Conservation (phyloP, 2,113 vertebrate species). For the Amblyopsis rosae region DNA sequence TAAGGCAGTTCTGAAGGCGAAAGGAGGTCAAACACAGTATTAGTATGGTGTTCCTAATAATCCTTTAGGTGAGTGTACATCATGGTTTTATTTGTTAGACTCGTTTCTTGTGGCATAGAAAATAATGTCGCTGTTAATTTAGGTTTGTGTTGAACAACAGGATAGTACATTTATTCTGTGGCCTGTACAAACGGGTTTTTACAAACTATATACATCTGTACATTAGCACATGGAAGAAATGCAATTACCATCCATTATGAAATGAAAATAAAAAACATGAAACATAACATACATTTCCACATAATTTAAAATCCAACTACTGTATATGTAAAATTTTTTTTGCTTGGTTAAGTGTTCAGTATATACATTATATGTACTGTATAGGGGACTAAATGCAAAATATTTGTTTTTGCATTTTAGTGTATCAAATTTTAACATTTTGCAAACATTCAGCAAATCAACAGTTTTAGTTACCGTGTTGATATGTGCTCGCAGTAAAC, state of each 20-base stretch:
- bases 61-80: too few relatives aligned
- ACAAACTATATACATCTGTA: constrained; percentile 8
- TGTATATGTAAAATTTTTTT: too few relatives aligned
- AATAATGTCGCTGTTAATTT: constrained; percentile 41
- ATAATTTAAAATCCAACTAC: not conserved
- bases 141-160: not conserved
- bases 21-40: too few relatives aligned
- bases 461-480: constrained; percentile 2
- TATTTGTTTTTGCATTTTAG: too few relatives aligned
- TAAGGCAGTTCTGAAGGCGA: too few relatives aligned
- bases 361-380: too few relatives aligned
- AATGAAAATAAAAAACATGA: not conserved
- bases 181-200: constrained; percentile 20
- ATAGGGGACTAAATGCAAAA: too few relatives aligned
- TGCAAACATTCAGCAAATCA: not conserved
- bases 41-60: too few relatives aligned
- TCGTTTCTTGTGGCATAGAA: not conserved
- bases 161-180: constrained; percentile 15
- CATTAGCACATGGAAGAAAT: constrained; percentile 8
- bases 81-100: not conserved
- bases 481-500: not conserved
- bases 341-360: too few relatives aligned
- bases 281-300: not conserved
- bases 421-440: not conserved
- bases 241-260: constrained; percentile 7